Evolutionary conservation across 2,888 invertebrate genomes (phyloP), one percentile per base, ranked within the genome.

Genomic region (Apantesis nais): DNA sequence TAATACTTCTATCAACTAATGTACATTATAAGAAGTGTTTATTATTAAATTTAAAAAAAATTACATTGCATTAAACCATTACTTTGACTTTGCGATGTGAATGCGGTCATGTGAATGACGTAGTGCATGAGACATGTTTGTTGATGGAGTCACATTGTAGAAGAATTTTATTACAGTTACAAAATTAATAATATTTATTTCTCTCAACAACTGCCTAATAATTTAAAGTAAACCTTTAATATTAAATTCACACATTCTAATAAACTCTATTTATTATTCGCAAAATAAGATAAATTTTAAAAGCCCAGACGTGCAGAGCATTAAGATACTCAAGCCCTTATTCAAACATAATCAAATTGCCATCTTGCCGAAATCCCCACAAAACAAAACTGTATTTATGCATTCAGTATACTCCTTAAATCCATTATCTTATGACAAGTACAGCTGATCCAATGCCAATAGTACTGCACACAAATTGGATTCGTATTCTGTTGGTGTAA

Each of bases 401-500:
- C 83, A 90, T 90, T 89, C 88, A 83, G 82, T 73, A 72, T 75
- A 79, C 87, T 84, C 88, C 86, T 80, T 84, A 88, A 89, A 88
- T 87, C 88, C 86, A 89, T 91, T 90, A 90, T 85, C 85, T 82
- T 83, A 79, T 86, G 90, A 90, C 90, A 89, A 86, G 86, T 85
- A 84, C 91, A 88, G 86, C 90, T 90, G 89, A 89, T 88, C 83
- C 85, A 81, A 84, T 82, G 85, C 81, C 85, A 78, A 80, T 81
- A 79, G 78, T 76, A 81, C 80, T 80, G 83, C 83, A 86, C 85
- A 85, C 88, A 89, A 92, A 93, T 93, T 92, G 90, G 90, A 92
- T 93, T 92, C 87, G 88, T 88, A 90, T 89, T 90, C 89, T 80
- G 86, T 87, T 85, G 88, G 83, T 87, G 89, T 92, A 93, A 94